phyloP scores from a whole-genome alignment of 2,113 vertebrate species.

The Tychaedon coryphoeus region DNA sequence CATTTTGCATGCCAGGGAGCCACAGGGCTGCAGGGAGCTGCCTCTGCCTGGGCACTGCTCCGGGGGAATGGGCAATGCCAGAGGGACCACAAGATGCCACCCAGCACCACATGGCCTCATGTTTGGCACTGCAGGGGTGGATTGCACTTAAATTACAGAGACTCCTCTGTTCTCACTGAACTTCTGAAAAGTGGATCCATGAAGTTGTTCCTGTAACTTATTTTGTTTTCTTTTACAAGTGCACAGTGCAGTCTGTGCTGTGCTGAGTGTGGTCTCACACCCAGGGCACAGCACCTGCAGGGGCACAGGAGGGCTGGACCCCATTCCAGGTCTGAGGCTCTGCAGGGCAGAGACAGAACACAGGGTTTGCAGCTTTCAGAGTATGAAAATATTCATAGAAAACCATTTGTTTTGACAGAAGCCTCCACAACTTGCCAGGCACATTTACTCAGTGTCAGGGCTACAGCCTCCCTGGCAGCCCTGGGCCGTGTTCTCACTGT shows the following conservation, averaged over 20 bases:
- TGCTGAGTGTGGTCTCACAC: fast-evolving
- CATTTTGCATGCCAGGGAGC: background rate
- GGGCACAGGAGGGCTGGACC: background rate
- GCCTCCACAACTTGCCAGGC: fast-evolving
- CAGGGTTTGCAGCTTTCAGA: background rate
- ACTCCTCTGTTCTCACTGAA: fast-evolving
- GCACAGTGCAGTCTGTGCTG: fast-evolving
- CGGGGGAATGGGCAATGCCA: fast-evolving
- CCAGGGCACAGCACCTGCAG: background rate
- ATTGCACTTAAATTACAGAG: background rate
- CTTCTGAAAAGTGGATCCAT: background rate
- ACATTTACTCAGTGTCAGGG: fast-evolving
- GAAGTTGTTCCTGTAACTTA: background rate
- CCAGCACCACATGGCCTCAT: fast-evolving
- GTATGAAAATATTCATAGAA: background rate
- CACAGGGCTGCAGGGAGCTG: background rate
- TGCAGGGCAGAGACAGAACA: background rate
- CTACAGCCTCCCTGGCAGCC: background rate
- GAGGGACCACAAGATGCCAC: background rate
- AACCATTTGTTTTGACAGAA: background rate
- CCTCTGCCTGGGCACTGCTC: background rate
- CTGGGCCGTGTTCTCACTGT: fast-evolving
- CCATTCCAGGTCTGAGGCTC: background rate
- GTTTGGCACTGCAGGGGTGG: background rate
- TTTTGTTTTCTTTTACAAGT: background rate